A percentile compares a stretch with the other conserved stretches of the same genome.
These are phyloP conservation scores for Marronus borbonicus DNA, from an alignment of 2,888 invertebrate species.

Conservation along the genomic window DNA sequence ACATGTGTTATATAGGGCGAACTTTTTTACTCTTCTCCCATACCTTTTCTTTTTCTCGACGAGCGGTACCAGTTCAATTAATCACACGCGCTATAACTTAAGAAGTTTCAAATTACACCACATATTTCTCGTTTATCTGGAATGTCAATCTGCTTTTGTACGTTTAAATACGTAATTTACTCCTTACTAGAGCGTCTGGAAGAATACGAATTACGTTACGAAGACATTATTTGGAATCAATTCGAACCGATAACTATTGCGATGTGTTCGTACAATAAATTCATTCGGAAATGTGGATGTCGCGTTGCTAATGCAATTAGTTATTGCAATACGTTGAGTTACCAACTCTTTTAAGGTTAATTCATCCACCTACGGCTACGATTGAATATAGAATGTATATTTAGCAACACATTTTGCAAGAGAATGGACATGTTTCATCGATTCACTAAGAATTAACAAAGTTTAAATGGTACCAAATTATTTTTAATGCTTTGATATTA, in stretches of 20 bases:
- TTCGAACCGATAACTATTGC: neutral
- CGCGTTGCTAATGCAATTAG: neutral
- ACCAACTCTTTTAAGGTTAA: no score
- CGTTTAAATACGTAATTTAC: slow-evolving; percentile 27
- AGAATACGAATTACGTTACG: neutral
- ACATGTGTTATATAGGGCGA: slow-evolving; percentile 29
- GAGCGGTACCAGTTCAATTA: slow-evolving; percentile 44
- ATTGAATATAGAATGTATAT: no score
- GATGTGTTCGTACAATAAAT: neutral
- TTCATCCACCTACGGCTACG: no score
- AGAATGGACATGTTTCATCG: no score
- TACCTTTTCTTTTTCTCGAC: neutral
- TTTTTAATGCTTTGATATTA: no score
- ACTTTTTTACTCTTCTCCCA: slow-evolving; percentile 7
- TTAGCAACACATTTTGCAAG: no score
- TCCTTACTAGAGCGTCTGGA: neutral
- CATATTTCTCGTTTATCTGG: slow-evolving; percentile 43
- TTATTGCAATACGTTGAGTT: neutral
- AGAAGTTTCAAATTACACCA: slow-evolving; percentile 48
- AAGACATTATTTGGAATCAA: neutral
- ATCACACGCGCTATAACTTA: slow-evolving; percentile 47
- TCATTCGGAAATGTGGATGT: neutral
- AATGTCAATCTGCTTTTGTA: slow-evolving; percentile 38
- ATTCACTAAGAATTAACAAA: no score
- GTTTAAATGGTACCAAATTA: no score